Evolutionary conservation across 2,797 vertebrate genomes (phyloP).

Genomic region (Alectoris magna): DNA sequence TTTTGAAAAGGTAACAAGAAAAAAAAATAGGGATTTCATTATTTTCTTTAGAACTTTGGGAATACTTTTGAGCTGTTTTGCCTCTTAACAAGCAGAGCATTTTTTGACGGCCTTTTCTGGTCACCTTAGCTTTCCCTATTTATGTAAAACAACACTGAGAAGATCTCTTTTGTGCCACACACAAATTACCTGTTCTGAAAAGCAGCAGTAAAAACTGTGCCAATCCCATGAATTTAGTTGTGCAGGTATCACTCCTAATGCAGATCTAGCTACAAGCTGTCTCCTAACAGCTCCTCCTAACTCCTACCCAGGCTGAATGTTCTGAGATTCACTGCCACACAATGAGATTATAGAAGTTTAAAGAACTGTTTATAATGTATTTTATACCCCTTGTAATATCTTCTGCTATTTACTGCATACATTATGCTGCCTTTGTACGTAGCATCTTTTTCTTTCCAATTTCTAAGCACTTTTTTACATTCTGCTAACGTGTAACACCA

Average conservation of each 20-base stretch:
- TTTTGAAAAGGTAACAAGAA: background rate
- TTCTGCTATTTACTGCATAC: background rate
- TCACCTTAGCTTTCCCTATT: background rate
- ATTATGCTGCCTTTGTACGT: background rate
- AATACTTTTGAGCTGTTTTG: background rate
- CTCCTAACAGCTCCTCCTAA: background rate
- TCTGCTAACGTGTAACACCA: background rate
- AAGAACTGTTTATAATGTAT: background rate
- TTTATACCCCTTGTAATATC: background rate
- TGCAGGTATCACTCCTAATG: background rate
- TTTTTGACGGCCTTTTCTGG: background rate
- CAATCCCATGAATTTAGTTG: background rate
- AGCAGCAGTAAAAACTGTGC: background rate
- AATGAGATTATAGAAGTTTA: background rate
- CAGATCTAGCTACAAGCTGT: background rate
- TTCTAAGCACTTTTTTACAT: background rate
- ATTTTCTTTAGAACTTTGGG: background rate
- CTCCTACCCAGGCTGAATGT: background rate
- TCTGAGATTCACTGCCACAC: background rate
- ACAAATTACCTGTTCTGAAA: background rate
- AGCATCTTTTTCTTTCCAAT: background rate
- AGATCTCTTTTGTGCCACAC: background rate
- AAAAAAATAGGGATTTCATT: fast-evolving
- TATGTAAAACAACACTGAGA: background rate
- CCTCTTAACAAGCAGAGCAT: background rate